Base-by-base conservation (phyloP, 2,113 vertebrate species). In the Tenrec ecaudatus region DNA sequence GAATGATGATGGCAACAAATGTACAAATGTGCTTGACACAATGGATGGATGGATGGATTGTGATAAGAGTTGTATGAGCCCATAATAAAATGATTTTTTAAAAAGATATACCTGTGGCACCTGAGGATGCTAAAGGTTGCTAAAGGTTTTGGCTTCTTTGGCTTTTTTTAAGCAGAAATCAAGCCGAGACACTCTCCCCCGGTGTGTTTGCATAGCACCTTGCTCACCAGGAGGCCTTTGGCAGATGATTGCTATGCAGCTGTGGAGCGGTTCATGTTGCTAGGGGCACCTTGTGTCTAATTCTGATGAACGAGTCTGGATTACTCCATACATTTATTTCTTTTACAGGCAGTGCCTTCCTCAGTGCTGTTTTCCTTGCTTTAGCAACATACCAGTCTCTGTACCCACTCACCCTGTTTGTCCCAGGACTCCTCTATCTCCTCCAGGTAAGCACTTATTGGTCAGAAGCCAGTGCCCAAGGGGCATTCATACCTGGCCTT, bases 341-440 rank as follows among this genome's bases (percentile, higher is more conserved):
- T 94, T 88, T 97, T 96, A 76, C 97, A 99, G 99, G 99, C 95
- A 99, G 98, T 97, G 97, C 98, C 88, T 98, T 99, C 96, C 98
- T 99, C 95, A 99, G 99, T 97, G 99, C 99, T 92, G 97, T 99
- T 79, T 99, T 99, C 94, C 98, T 99, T 95, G 98, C 99, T 29
- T 96, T 99, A 97, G 99, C 99, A 81, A 99, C 99, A 0, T 99
- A 99, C 97, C 99, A 99, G 98, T 99, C 99, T 89, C 98, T 99
- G 93, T 99, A 99, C 75, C 99, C 99, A 80, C 92, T 99, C 77
- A 99, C 99, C 0, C 95, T 99, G 86, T 99, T 99, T 90, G 98
- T 98, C 90, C 98, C 99, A 20, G 99, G 99, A 0, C 97, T 99
- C 57, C 98, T 99, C 1, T 99, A 98, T 95, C 96, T 99, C 62